phyloP scores from a whole-genome alignment of 1,140 invertebrate species.

The Bombus balteatus region DNA sequence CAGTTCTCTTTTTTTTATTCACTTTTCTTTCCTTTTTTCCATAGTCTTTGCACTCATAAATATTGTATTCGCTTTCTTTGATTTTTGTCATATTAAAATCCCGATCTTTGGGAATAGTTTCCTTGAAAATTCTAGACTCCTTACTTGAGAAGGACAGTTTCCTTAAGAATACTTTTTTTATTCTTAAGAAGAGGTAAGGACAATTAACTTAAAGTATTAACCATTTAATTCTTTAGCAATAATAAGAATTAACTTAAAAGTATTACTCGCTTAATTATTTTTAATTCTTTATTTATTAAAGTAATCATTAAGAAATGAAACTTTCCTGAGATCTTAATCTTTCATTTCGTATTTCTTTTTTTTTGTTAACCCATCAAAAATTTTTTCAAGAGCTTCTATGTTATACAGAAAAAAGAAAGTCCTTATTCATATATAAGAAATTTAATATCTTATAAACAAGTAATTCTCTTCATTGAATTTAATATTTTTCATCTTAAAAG shows the following conservation, averaged over 20 bases:
- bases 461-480: not conserved
- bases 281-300: constrained; percentile 48
- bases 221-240: constrained; percentile 33
- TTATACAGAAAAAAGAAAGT: not conserved
- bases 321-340: not conserved
- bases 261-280: constrained; percentile 48
- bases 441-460: not conserved
- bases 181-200: constrained; percentile 30
- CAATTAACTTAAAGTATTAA: constrained; percentile 45
- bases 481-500: not conserved
- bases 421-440: not conserved
- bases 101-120: constrained; percentile 20
- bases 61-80: not conserved
- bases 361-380: not conserved
- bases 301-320: constrained; percentile 28
- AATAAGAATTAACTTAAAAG: constrained; percentile 51
- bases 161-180: constrained; percentile 30
- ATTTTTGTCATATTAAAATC: not conserved
- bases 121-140: not conserved
- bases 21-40: not conserved
- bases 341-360: not conserved
- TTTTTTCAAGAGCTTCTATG: not conserved
- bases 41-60: not conserved
- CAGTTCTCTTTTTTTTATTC: not conserved
- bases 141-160: constrained; percentile 22